Percentiles rank a stretch among this genome's conserved stretches.
Evolutionary conservation across 2,888 invertebrate species (phyloP).

Genomic region (Drosophila diplacantha): DNA sequence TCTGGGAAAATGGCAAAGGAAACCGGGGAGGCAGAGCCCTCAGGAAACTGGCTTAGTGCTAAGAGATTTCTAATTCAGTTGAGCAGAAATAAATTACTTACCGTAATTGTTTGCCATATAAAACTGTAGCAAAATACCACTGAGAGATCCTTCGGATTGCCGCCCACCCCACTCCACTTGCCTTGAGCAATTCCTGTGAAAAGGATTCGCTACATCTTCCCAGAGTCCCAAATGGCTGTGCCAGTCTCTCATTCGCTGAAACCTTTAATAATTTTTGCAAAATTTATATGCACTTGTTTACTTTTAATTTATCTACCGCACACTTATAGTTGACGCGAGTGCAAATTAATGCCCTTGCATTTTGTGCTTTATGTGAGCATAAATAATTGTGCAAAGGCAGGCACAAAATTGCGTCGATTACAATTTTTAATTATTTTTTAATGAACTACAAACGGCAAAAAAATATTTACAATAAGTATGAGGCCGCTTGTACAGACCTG

Average conservation of each 20-base stretch:
- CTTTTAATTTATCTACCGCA: conserved; percentile 66
- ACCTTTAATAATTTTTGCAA: conserved; percentile 40
- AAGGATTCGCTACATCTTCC: conserved; percentile 35
- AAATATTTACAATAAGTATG: conserved; percentile 28
- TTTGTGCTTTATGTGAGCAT: conserved; percentile 64
- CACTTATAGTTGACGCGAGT: conserved; percentile 65
- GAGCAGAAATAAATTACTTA: conserved; percentile 73
- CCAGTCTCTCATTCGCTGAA: no score
- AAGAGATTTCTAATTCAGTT: conserved; percentile 72
- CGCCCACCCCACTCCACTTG: not conserved
- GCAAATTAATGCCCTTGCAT: conserved; percentile 70
- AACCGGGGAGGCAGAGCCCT: not conserved
- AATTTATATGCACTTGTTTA: conserved; percentile 60
- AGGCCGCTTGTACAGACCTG: conserved; percentile 11
- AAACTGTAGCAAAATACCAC: conserved; percentile 57
- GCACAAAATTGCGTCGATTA: conserved; percentile 63
- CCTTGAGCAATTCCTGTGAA: conserved; percentile 35
- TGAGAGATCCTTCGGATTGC: conserved; percentile 21
- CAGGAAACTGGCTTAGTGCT: conserved; percentile 66
- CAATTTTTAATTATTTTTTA: conserved; percentile 70
- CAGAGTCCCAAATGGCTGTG: not conserved
- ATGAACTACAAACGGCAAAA: conserved; percentile 56
- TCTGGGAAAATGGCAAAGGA: not conserved
- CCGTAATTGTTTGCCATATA: conserved; percentile 70
- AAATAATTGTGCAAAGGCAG: conserved; percentile 68